A percentile compares a stretch with the other conserved stretches of the same genome.
phyloP scores from a whole-genome alignment of 2,797 vertebrate genomes.

The Notolepis coatsorum region DNA sequence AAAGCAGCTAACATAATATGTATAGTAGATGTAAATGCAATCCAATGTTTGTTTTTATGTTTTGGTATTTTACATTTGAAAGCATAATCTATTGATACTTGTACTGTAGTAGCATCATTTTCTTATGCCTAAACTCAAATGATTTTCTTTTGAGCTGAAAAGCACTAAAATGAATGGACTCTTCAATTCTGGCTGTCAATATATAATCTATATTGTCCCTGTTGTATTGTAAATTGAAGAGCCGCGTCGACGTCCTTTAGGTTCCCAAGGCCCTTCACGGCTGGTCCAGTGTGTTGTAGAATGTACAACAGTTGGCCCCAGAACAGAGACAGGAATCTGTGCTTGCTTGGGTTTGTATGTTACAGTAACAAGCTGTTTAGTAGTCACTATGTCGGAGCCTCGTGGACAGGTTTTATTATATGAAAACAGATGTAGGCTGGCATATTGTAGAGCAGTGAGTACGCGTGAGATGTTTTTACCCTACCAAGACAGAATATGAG shows the following conservation, averaged over 20 bases:
- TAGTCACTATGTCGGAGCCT: conserved; percentile 62
- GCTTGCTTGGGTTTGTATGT: conserved; percentile 67
- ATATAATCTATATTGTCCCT: conserved; percentile 75
- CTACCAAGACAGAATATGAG: conserved; percentile 60
- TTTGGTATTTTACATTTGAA: conserved; percentile 76
- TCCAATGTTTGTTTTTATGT: conserved; percentile 76
- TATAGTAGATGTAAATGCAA: conserved; percentile 81
- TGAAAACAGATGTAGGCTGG: conserved; percentile 48
- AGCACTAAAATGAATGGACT: conserved; percentile 68
- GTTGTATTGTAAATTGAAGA: conserved; percentile 72
- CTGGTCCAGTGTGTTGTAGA: conserved; percentile 69
- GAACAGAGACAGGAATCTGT: conserved; percentile 63
- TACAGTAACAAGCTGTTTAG: conserved; percentile 66
- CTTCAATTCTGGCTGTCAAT: conserved; percentile 61
- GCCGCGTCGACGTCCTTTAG: conserved; percentile 68
- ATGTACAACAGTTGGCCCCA: conserved; percentile 71
- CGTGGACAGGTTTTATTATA: conserved; percentile 51
- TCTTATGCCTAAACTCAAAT: conserved; percentile 73
- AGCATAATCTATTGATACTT: conserved; percentile 77
- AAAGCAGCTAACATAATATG: conserved; percentile 78
- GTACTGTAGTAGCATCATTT: conserved; percentile 77
- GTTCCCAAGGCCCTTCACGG: conserved; percentile 64
- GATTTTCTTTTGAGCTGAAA: conserved; percentile 49
- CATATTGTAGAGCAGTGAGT: conserved; percentile 51
- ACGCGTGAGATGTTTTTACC: conserved; percentile 59